Evolutionary conservation across 1,140 invertebrate species (phyloP).

Genomic region (Dreissena polymorpha): DNA sequence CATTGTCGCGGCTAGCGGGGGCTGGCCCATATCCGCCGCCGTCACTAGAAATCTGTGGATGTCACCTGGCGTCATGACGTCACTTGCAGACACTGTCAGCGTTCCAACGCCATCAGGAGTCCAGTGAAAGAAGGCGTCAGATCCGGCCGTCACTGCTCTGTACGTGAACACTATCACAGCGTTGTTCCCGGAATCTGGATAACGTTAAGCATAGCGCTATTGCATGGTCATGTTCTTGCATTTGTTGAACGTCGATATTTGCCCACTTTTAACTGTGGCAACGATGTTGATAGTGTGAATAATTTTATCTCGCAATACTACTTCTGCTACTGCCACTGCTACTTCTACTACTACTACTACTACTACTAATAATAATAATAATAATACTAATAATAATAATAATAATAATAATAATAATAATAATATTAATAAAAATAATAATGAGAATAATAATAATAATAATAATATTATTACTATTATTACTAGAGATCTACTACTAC

Average conservation of each 20-base stretch:
- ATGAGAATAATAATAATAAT: too few relatives aligned
- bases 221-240: too few relatives aligned
- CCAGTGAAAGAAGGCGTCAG: slow-evolving; percentile 10
- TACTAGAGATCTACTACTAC: too few relatives aligned
- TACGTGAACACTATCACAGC: slow-evolving; percentile 20
- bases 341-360: too few relatives aligned
- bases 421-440: too few relatives aligned
- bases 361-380: too few relatives aligned
- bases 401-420: too few relatives aligned
- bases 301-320: too few relatives aligned
- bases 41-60: slow-evolving; percentile 12
- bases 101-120: neutral
- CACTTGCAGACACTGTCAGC: neutral
- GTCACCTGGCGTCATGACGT: slow-evolving; percentile 21
- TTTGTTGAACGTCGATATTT: too few relatives aligned
- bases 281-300: neutral
- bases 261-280: neutral
- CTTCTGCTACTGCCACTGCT: too few relatives aligned
- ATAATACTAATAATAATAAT: too few relatives aligned
- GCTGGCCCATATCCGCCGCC: slow-evolving; percentile 28
- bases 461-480: neutral
- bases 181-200: slow-evolving; percentile 33
- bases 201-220: too few relatives aligned
- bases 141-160: neutral
- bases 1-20: slow-evolving; percentile 6